These are phyloP conservation scores for Caenorhabditis auriculariae DNA, from an alignment of 2,888 invertebrate species.

Conservation along the genomic window DNA sequence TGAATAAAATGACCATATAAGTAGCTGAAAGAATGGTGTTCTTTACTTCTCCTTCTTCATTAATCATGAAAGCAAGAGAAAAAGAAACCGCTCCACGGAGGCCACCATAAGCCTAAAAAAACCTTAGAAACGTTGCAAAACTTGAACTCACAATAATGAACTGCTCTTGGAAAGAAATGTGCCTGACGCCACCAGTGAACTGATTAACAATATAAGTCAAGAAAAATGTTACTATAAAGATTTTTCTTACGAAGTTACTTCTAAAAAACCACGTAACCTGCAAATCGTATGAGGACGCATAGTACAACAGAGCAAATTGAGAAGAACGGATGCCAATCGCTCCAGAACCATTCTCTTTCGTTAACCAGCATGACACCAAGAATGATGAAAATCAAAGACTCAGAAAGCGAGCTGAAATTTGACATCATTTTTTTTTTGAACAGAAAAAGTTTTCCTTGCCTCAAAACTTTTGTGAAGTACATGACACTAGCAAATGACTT, in stretches of 20 bases:
- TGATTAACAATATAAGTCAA: slow-evolving; percentile 67
- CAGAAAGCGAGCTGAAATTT: slow-evolving; percentile 66
- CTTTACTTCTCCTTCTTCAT: slow-evolving; percentile 56
- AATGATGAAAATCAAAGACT: slow-evolving; percentile 70
- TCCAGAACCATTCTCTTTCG: slow-evolving; percentile 53
- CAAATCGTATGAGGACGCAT: slow-evolving; percentile 49
- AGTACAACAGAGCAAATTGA: slow-evolving; percentile 49
- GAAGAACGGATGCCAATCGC: slow-evolving; percentile 55
- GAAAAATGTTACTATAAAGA: slow-evolving; percentile 65
- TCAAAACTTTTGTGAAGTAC: slow-evolving; percentile 68
- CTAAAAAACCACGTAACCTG: slow-evolving; percentile 26
- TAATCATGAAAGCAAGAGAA: slow-evolving; percentile 68
- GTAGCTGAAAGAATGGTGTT: slow-evolving; percentile 65
- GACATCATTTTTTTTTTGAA: not conserved
- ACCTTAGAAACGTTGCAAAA: not conserved
- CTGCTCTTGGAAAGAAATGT: slow-evolving; percentile 68
- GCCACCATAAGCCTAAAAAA: slow-evolving; percentile 68
- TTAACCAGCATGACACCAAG: slow-evolving; percentile 69
- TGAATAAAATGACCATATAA: slow-evolving; percentile 66
- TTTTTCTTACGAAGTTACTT: not conserved
- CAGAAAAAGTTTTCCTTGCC: slow-evolving; percentile 14
- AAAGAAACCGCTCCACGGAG: slow-evolving; percentile 70
- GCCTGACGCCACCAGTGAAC: slow-evolving; percentile 64
- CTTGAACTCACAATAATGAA: slow-evolving; percentile 67
- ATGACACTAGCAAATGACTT: slow-evolving; percentile 69